These are phyloP conservation scores for Rhyacichthys aspro DNA, from an alignment of 2,797 vertebrate genomes.

Conservation along the genomic window DNA sequence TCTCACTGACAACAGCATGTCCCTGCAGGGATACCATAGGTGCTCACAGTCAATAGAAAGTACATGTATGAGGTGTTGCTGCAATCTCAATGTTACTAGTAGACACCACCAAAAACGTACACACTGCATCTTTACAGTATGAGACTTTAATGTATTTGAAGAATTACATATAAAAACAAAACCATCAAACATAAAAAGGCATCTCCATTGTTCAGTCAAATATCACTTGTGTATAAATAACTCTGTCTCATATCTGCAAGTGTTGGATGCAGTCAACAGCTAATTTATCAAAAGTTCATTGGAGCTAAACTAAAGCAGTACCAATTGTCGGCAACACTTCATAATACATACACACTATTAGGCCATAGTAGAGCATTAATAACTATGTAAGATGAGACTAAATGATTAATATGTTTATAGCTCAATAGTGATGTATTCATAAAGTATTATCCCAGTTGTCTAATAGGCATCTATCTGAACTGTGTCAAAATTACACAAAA, in stretches of 20 bases:
- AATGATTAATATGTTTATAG: no score
- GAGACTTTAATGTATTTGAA: neutral
- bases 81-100: neutral
- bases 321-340: neutral
- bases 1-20: no score
- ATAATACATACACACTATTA: neutral
- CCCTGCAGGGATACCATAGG: no score
- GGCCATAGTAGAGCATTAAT: neutral
- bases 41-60: no score
- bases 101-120: neutral
- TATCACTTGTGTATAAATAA: slow-evolving; percentile 10
- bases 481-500: no score
- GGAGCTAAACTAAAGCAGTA: neutral
- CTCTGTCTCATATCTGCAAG: neutral
- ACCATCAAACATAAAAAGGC: slow-evolving; percentile 19
- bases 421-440: no score
- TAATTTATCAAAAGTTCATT: neutral
- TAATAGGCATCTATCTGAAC: no score
- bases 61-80: no score
- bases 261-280: neutral
- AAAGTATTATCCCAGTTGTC: no score
- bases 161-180: slow-evolving; percentile 10
- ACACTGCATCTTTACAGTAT: neutral
- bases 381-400: no score
- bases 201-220: slow-evolving; percentile 34